Evolutionary conservation across 2,797 vertebrate species (phyloP).

Genomic region (Onychomys torridus): DNA sequence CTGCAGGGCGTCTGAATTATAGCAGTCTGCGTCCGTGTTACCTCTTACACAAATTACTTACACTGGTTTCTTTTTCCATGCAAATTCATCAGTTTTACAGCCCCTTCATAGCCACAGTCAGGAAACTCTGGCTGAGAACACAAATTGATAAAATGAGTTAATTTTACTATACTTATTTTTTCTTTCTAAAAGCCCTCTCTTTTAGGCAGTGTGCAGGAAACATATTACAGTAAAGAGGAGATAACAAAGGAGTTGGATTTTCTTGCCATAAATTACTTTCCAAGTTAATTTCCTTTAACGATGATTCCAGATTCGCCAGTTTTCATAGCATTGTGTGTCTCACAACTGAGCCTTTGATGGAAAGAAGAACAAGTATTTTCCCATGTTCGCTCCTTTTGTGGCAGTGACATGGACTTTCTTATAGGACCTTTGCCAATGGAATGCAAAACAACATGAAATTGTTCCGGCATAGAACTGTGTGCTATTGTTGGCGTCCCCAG

Average conservation of each 20-base stretch:
- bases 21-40: conserved; percentile 89
- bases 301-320: conserved; percentile 86
- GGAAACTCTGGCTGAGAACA: conserved; percentile 89
- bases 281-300: conserved; percentile 86
- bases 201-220: conserved; percentile 84
- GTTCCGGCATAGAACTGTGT: conserved; percentile 67
- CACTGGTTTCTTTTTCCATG: conserved; percentile 92
- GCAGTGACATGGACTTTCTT: conserved; percentile 81
- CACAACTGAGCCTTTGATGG: conserved; percentile 78
- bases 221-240: conserved; percentile 82
- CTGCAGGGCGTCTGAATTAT: conserved; percentile 92
- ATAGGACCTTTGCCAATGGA: conserved; percentile 80
- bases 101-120: conserved; percentile 89
- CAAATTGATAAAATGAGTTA: conserved; percentile 89
- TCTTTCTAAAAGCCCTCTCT: conserved; percentile 81
- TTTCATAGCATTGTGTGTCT: conserved; percentile 81
- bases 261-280: conserved; percentile 87
- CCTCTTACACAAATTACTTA: conserved; percentile 95
- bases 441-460: conserved; percentile 84
- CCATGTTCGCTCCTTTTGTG: conserved; percentile 84
- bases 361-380: conserved; percentile 81
- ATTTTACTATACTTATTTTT: conserved; percentile 86
- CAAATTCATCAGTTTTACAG: conserved; percentile 93
- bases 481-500: background rate
- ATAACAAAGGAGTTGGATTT: conserved; percentile 85